Percentiles rank a stretch among this genome's conserved stretches.
Evolutionary conservation across 2,113 vertebrate species (phyloP).

Genomic region (rat (Rattus norvegicus)): GRCr8 NC_086026.1:67802001-67802500

Average conservation of each 20-base stretch:
- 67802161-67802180: neutral
- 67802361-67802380: neutral
- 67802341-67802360: neutral
- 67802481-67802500: neutral
- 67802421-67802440: neutral
- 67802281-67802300: neutral
- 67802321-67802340: neutral
- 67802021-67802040: conserved; percentile 69
- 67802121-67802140: neutral
- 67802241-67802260: neutral
- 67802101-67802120: neutral
- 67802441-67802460: neutral
- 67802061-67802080: conserved; percentile 61
- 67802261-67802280: neutral
- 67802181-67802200: neutral
- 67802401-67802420: neutral
- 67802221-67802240: neutral
- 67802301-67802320: neutral
- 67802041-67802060: conserved; percentile 31
- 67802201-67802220: neutral
- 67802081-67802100: neutral
- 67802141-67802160: neutral
- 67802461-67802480: neutral
- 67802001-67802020: conserved; percentile 79
- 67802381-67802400: neutral